Evolutionary conservation across 2,797 vertebrate genomes (phyloP).

Genomic region (Sebastes umbrosus): DNA sequence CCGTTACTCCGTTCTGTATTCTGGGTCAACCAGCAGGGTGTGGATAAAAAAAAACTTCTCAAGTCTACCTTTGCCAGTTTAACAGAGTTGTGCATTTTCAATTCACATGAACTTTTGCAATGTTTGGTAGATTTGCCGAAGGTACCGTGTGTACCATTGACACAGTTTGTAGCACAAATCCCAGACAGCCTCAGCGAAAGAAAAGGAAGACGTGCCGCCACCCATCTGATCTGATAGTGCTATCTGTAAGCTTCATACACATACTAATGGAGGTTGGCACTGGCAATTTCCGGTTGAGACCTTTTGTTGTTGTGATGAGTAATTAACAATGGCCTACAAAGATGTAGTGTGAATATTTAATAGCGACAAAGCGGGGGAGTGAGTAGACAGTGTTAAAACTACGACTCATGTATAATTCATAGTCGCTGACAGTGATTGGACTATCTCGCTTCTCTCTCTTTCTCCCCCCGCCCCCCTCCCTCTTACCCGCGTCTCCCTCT

Average conservation of each 20-base stretch:
- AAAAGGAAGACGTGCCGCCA: not conserved
- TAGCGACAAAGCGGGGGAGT: slow-evolving; percentile 77
- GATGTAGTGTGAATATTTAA: slow-evolving; percentile 87
- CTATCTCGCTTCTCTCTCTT: slow-evolving; percentile 36
- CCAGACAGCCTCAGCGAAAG: slow-evolving; percentile 1
- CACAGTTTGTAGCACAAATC: not conserved
- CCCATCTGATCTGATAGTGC: slow-evolving; percentile 62
- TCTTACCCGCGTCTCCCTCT: not conserved
- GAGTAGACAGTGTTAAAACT: slow-evolving; percentile 79
- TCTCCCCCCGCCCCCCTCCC: not conserved
- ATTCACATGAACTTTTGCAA: not conserved
- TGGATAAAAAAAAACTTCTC: not conserved
- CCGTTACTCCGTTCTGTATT: not conserved
- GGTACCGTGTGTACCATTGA: not conserved
- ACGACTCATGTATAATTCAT: slow-evolving; percentile 89
- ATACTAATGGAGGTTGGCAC: slow-evolving; percentile 72
- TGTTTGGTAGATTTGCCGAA: not conserved
- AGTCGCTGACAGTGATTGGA: slow-evolving; percentile 75
- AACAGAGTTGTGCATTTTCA: not conserved
- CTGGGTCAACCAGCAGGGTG: not conserved
- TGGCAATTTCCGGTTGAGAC: slow-evolving; percentile 75
- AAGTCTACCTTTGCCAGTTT: slow-evolving; percentile 1
- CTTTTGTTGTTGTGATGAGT: slow-evolving; percentile 80
- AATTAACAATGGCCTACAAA: slow-evolving; percentile 86
- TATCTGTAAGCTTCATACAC: slow-evolving; percentile 63